Conservation (phyloP, 2,113 vertebrate genomes). For the Grus americana region DNA sequence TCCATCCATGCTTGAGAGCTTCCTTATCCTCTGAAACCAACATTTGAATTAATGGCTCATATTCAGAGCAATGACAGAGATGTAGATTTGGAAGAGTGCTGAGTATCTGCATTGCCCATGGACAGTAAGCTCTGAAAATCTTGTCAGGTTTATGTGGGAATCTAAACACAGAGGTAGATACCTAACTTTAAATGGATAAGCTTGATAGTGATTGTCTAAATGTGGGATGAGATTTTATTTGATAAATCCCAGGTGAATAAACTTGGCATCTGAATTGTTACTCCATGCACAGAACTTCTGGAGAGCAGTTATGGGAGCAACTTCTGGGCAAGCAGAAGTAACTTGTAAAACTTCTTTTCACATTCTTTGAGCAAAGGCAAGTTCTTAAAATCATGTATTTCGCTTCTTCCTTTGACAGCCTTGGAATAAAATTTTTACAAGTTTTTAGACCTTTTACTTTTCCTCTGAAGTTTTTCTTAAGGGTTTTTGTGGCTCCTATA, state of each 20-base stretch:
- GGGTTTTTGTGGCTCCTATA: neutral
- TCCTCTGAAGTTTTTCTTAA: neutral
- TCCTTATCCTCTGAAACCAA: neutral
- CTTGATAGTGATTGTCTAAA: neutral
- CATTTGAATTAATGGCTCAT: neutral
- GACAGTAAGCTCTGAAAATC: neutral
- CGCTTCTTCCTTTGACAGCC: neutral
- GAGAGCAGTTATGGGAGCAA: neutral
- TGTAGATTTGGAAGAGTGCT: neutral
- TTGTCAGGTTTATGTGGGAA: neutral
- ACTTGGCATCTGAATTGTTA: neutral
- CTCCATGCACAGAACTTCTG: neutral
- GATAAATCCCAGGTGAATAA: slow-evolving; percentile 14
- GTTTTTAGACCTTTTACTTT: neutral
- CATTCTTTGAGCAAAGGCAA: neutral
- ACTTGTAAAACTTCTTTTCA: slow-evolving; percentile 9
- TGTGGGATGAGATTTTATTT: neutral
- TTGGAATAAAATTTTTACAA: neutral
- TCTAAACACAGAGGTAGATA: neutral
- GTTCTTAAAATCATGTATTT: neutral
- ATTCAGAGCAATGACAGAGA: neutral
- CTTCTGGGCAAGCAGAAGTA: neutral
- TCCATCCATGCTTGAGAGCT: neutral
- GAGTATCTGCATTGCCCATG: neutral
- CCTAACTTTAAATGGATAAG: neutral